Conservation (phyloP, 2,888 invertebrate genomes). For the Meta bourneti region DNA sequence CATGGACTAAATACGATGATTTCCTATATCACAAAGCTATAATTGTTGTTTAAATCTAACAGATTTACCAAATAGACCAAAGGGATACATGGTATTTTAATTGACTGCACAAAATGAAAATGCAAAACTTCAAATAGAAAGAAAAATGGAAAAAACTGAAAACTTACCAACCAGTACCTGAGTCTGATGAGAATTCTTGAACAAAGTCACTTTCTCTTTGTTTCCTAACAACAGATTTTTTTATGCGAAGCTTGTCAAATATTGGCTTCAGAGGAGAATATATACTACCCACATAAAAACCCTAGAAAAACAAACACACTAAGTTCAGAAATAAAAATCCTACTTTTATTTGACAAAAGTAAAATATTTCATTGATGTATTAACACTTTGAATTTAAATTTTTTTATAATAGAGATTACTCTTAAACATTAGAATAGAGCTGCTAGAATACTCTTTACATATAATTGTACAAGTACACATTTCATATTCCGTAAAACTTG, state of each 20-base stretch:
- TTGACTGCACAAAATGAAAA: too few relatives aligned
- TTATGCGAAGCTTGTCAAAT: conserved; percentile 58
- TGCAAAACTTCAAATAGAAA: neutral
- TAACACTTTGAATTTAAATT: neutral
- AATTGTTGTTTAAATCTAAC: too few relatives aligned
- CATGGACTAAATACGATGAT: too few relatives aligned
- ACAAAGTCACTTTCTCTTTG: conserved; percentile 26
- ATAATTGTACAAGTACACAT: neutral
- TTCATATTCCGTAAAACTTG: neutral
- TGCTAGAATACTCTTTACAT: neutral
- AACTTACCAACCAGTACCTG: conserved; percentile 68
- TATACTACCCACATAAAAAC: conserved; percentile 50
- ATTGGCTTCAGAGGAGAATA: conserved; percentile 58
- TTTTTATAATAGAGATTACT: neutral
- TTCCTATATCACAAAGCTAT: too few relatives aligned
- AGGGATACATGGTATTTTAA: too few relatives aligned
- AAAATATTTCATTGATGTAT: too few relatives aligned
- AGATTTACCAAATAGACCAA: too few relatives aligned
- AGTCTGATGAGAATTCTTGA: conserved; percentile 41
- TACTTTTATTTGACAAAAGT: neutral
- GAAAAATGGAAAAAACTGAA: neutral
- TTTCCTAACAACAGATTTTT: conserved; percentile 15
- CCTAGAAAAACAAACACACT: conserved; percentile 36
- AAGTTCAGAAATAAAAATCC: neutral
- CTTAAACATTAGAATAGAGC: neutral